phyloP scores from a whole-genome alignment of 2,888 invertebrate species.

The Clepsis dumicolana region DNA sequence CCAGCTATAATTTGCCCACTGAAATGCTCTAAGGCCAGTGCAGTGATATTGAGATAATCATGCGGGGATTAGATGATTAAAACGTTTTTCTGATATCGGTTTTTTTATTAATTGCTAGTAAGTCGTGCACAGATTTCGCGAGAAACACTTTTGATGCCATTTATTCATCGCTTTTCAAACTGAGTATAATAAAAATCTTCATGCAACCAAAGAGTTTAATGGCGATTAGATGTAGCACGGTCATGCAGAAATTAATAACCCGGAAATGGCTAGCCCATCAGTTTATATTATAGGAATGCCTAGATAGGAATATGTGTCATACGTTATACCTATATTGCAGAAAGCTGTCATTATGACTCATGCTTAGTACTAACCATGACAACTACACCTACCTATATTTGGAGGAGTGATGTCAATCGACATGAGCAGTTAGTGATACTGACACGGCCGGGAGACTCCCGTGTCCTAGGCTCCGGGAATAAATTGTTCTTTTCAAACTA shows the following conservation, averaged over 20 bases:
- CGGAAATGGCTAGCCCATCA: conserved; percentile 6
- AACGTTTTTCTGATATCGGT: neutral
- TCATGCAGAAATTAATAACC: conserved; percentile 1
- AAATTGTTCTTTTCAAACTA: neutral
- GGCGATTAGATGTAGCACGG: neutral
- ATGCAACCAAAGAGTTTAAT: neutral
- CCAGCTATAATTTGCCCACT: neutral
- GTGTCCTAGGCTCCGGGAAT: neutral
- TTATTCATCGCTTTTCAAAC: neutral
- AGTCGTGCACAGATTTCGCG: neutral
- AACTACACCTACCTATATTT: conserved; percentile 1
- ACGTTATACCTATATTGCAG: conserved; percentile 20
- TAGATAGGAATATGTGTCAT: conserved; percentile 27
- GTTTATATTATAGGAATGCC: conserved; percentile 22
- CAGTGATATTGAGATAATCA: neutral
- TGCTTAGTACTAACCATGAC: conserved; percentile 1
- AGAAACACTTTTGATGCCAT: neutral
- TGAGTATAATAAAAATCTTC: neutral
- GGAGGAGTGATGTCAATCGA: neutral
- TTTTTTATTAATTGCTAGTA: neutral
- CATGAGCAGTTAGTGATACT: neutral
- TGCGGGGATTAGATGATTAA: neutral
- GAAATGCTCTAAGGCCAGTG: neutral
- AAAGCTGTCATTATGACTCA: conserved; percentile 29
- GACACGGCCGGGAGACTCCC: neutral